Evolutionary conservation across 2,113 vertebrate genomes (phyloP).

Genomic region (Columba janthina): DNA sequence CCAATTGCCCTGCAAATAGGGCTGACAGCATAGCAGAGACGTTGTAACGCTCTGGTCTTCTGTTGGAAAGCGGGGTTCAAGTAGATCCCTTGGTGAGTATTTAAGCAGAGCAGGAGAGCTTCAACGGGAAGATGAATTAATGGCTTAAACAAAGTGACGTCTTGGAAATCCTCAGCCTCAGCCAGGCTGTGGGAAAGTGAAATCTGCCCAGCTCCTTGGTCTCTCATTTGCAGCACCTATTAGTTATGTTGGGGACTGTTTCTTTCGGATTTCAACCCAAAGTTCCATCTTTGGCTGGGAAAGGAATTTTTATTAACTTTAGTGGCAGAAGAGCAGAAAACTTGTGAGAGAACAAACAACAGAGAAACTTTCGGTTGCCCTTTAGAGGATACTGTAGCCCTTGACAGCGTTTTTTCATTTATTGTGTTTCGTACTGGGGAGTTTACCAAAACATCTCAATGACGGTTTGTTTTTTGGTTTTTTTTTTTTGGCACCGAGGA

Average conservation of each 20-base stretch:
- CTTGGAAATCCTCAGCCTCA: not conserved
- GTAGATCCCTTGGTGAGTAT: not conserved
- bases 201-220: not conserved
- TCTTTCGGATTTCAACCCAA: not conserved
- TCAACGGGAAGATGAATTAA: not conserved
- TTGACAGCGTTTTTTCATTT: not conserved
- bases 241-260: not conserved
- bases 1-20: not conserved
- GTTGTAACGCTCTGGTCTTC: not conserved
- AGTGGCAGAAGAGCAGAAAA: not conserved
- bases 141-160: rapidly evolving
- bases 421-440: not conserved
- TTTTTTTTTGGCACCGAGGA: rapidly evolving
- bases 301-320: not conserved
- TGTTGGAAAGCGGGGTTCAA: not conserved
- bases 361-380: not conserved
- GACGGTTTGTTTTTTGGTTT: too few species aligned
- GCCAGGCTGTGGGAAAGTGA: not conserved
- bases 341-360: not conserved
- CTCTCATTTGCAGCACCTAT: not conserved
- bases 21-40: not conserved
- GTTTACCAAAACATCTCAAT: not conserved
- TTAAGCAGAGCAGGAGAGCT: not conserved
- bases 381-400: not conserved
- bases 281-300: not conserved